Conservation (phyloP, 2,888 invertebrate species). For the Nezara viridula region DNA sequence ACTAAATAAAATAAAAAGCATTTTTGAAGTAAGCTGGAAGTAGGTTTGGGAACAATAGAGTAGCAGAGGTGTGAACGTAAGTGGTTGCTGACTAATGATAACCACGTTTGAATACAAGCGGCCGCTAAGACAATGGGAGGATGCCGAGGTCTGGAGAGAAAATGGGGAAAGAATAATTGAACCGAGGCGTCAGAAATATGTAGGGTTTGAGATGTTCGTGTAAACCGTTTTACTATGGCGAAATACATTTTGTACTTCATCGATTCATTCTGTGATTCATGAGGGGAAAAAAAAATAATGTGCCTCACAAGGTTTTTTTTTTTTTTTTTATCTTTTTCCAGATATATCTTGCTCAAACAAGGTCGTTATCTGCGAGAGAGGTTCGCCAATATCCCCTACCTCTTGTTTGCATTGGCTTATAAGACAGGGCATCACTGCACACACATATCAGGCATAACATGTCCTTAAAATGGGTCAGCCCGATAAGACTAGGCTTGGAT, state of each 20-base stretch:
- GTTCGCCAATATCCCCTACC: not conserved
- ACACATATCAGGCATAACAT: not conserved
- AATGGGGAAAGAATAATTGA: slow-evolving; percentile 7
- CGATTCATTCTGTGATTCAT: not conserved
- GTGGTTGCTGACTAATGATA: not conserved
- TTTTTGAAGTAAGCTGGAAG: not conserved
- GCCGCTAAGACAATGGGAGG: not conserved
- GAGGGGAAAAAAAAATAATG: not conserved
- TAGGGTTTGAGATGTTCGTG: not conserved
- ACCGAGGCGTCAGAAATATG: not conserved
- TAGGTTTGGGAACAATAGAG: not conserved
- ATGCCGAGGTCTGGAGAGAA: not conserved
- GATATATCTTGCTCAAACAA: not conserved
- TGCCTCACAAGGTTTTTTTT: not conserved
- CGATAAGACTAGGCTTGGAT: not conserved
- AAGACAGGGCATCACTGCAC: slow-evolving; percentile 4
- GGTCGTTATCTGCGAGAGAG: not conserved
- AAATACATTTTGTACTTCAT: not conserved
- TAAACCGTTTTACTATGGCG: not conserved
- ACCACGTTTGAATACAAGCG: not conserved
- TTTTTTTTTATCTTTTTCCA: not conserved
- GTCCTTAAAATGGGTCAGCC: not conserved
- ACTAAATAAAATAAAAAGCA: not conserved
- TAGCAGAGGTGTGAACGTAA: not conserved
- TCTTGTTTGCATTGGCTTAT: slow-evolving; percentile 2